These are phyloP conservation scores for Globodera ellingtonae DNA, from an alignment of 1,140 invertebrate genomes.

Conservation along the genomic window DNA sequence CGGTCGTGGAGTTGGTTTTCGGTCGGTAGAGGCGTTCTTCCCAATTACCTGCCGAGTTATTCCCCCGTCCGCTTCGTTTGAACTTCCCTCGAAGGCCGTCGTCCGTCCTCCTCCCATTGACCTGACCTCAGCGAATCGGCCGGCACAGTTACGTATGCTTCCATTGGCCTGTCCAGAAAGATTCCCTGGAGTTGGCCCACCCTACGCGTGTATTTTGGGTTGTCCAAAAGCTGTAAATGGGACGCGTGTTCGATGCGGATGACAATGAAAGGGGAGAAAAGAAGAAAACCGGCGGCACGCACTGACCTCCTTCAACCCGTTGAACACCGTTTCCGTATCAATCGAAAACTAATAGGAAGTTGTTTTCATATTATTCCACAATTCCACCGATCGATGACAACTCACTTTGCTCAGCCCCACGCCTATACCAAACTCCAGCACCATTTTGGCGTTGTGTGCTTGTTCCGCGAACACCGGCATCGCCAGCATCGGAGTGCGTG, in stretches of 20 bases:
- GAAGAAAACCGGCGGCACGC: background rate
- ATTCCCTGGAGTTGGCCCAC: constrained; percentile 26
- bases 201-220: constrained; percentile 31
- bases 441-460: constrained; percentile 34
- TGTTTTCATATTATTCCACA: background rate
- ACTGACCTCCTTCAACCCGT: constrained; percentile 17
- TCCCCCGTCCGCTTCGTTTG: background rate
- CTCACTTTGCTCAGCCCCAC: constrained; percentile 24
- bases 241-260: background rate
- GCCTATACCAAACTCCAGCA: constrained; percentile 33
- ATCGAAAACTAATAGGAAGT: background rate
- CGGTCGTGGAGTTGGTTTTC: background rate
- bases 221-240: constrained; percentile 18
- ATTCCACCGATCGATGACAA: constrained; percentile 3
- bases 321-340: constrained; percentile 10
- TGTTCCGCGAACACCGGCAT: constrained; percentile 41
- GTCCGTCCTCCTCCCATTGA: background rate
- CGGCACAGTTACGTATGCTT: constrained; percentile 5
- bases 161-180: constrained; percentile 36
- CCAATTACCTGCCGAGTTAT: background rate
- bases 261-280: background rate
- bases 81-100: constrained; percentile 9
- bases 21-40: background rate
- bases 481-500: constrained; percentile 34
- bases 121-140: constrained; percentile 15